Evolutionary conservation across 2,113 vertebrate species (phyloP).

Genomic region (Lontra canadensis): DNA sequence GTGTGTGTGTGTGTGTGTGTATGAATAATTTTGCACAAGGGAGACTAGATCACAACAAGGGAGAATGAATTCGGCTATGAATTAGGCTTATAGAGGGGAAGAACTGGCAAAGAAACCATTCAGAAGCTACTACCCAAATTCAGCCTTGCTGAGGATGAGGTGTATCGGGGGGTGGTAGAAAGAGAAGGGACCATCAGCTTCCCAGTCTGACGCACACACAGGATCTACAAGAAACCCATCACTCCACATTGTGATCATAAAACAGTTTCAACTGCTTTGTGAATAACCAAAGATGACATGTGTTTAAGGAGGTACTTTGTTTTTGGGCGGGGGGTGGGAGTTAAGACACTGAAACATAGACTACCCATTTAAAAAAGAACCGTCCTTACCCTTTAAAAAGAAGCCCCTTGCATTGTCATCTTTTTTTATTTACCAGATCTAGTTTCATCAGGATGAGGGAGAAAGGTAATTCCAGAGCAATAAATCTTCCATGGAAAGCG

Average conservation of each 20-base stretch:
- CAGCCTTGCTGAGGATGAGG: not conserved
- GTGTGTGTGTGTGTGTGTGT: too few species aligned
- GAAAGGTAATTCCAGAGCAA: conserved; percentile 60
- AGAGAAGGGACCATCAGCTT: not conserved
- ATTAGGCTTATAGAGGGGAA: not conserved
- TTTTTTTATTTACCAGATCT: conserved; percentile 13
- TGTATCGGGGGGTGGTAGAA: not conserved
- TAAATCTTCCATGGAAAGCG: conserved; percentile 54
- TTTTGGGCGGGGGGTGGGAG: not conserved
- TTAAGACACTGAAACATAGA: not conserved
- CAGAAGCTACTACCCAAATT: not conserved
- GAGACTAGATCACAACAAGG: not conserved
- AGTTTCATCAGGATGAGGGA: not conserved
- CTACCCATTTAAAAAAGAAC: not conserved
- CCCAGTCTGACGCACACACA: not conserved
- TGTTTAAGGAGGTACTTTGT: not conserved
- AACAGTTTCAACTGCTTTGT: not conserved
- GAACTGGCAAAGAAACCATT: not conserved
- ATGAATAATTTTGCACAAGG: not conserved
- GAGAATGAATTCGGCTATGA: not conserved
- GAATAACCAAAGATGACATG: not conserved
- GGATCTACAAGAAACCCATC: not conserved
- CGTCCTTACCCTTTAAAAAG: not conserved
- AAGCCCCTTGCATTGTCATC: not conserved
- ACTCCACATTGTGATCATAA: not conserved